A percentile compares a stretch with the other conserved stretches of the same genome.
Conservation (phyloP, 1,140 invertebrate genomes). For the Xylocopa sonorina region DNA sequence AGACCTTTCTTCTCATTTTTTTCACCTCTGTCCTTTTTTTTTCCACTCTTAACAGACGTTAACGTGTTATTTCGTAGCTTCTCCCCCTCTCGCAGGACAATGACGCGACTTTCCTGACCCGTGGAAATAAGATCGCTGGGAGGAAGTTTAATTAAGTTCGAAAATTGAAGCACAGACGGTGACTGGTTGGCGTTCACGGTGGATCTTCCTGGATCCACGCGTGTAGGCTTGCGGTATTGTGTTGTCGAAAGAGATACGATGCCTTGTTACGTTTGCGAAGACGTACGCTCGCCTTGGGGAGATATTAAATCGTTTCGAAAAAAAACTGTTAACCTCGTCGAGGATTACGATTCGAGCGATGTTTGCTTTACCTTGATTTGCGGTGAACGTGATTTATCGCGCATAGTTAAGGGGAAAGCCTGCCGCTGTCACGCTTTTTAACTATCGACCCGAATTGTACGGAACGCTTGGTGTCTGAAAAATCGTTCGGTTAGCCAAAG, state of each 20-base stretch:
- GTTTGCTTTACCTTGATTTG: neutral
- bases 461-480: neutral
- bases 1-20: neutral
- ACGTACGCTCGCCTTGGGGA: neutral
- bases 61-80: conserved; percentile 30
- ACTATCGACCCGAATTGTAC: neutral
- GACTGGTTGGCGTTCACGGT: neutral
- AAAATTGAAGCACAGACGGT: neutral
- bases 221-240: conserved; percentile 1
- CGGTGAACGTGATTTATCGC: neutral
- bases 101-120: conserved; percentile 45
- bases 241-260: no score
- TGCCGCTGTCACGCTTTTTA: conserved; percentile 13
- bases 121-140: conserved; percentile 42
- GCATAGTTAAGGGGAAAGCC: conserved; percentile 10
- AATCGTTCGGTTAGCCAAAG: neutral
- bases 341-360: neutral
- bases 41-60: neutral
- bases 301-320: neutral
- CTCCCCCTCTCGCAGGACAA: conserved; percentile 11
- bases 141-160: conserved; percentile 38
- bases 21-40: neutral
- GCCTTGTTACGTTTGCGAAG: neutral
- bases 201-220: neutral
- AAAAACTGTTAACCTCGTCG: neutral